Evolutionary conservation across 2,888 invertebrate species (phyloP).

Genomic region (Habrosyne pyritoides): DNA sequence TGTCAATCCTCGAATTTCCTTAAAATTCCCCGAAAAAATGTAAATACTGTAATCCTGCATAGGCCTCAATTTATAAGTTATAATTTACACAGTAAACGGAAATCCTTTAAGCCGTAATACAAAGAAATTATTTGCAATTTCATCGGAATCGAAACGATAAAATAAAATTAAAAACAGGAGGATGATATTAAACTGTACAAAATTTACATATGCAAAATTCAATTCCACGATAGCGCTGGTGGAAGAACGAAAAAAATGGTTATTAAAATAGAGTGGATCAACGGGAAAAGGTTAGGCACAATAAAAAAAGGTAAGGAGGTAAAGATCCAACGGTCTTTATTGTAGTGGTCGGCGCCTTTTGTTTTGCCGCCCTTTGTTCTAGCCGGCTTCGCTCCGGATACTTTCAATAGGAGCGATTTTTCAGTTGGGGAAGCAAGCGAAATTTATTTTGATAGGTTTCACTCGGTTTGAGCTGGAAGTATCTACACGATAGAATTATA

Average conservation of each 20-base stretch:
- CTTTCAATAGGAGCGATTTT: slow-evolving; percentile 66
- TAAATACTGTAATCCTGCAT: no score
- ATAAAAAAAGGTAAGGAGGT: slow-evolving; percentile 64
- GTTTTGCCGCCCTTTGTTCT: slow-evolving; percentile 61
- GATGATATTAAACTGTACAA: slow-evolving; percentile 3
- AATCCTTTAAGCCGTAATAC: background rate
- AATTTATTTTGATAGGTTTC: slow-evolving; percentile 43
- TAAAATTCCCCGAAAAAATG: no score
- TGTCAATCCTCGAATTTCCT: no score
- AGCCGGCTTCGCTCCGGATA: slow-evolving; percentile 42
- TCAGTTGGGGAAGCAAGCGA: slow-evolving; percentile 57
- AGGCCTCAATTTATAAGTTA: background rate
- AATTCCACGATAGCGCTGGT: slow-evolving; percentile 49
- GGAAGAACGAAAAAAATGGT: slow-evolving; percentile 42
- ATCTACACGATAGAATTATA: background rate
- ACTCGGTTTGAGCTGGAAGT: background rate
- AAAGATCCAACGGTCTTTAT: slow-evolving; percentile 61
- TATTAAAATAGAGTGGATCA: slow-evolving; percentile 70
- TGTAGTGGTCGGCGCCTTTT: slow-evolving; percentile 54
- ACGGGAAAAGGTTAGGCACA: slow-evolving; percentile 69
- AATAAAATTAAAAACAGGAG: slow-evolving; percentile 14
- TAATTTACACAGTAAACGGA: background rate
- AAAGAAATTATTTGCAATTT: background rate
- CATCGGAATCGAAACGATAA: slow-evolving; percentile 9
- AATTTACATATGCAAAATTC: slow-evolving; percentile 35